phyloP scores from a whole-genome alignment of 2,888 invertebrate genomes.

The Nycteola revayana region DNA sequence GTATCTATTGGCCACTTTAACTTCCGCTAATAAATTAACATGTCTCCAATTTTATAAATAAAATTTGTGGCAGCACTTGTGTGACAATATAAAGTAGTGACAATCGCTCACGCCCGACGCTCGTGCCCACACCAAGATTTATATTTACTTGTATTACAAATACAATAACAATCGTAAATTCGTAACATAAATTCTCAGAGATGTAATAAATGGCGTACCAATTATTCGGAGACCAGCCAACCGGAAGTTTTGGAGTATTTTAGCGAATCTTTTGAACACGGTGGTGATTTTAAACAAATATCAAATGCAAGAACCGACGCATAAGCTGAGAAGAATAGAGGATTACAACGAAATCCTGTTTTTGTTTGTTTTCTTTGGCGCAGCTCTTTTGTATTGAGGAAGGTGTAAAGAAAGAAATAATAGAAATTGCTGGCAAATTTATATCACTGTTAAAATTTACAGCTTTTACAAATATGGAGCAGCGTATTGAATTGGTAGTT shows the following conservation, averaged over 20 bases:
- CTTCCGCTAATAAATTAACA: constrained; percentile 42
- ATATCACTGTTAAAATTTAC: too few species aligned
- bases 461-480: too few species aligned
- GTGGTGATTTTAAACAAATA: constrained; percentile 73
- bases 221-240: constrained; percentile 66
- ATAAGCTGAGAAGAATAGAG: constrained; percentile 68
- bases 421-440: too few species aligned
- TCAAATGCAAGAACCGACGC: constrained; percentile 56
- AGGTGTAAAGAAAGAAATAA: constrained; percentile 7
- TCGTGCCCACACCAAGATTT: constrained; percentile 75
- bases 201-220: constrained; percentile 74
- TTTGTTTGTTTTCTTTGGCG: constrained; percentile 78
- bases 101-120: constrained; percentile 63
- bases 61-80: constrained; percentile 45
- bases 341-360: constrained; percentile 78
- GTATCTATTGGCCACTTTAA: constrained; percentile 29
- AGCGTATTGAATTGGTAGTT: too few species aligned
- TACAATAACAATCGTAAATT: constrained; percentile 68
- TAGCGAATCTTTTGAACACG: constrained; percentile 61
- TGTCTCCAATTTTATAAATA: constrained; percentile 30
- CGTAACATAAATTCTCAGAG: constrained; percentile 55
- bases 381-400: constrained; percentile 62
- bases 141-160: constrained; percentile 62
- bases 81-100: constrained; percentile 47
- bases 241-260: constrained; percentile 74